These are phyloP conservation scores for Enteromius paludinosus DNA, from an alignment of 2,797 vertebrate genomes.

Conservation along the genomic window DNA sequence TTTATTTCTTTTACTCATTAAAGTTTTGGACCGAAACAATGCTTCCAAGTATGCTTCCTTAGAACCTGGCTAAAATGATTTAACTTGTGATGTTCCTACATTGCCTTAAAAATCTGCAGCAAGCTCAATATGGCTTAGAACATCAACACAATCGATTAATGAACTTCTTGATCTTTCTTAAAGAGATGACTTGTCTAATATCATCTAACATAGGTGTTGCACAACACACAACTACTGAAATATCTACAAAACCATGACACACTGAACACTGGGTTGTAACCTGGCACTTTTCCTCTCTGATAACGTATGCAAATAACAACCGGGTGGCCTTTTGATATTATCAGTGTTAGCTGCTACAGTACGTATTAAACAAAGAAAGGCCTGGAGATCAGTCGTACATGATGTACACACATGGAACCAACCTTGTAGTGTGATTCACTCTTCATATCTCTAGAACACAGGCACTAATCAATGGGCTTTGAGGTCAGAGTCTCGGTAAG, in stretches of 20 bases:
- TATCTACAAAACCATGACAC: not conserved
- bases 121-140: too few species aligned
- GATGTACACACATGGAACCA: slow-evolving; percentile 7
- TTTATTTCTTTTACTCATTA: not conserved
- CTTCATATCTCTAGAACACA: slow-evolving; percentile 4
- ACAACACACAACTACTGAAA: not conserved
- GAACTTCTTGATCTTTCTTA: too few species aligned
- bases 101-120: too few species aligned
- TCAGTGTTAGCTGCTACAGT: slow-evolving; percentile 31
- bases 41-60: not conserved
- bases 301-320: slow-evolving; percentile 38
- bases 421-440: not conserved
- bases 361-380: slow-evolving; percentile 17
- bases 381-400: not conserved
- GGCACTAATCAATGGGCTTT: not conserved
- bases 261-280: slow-evolving; percentile 10
- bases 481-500: not conserved
- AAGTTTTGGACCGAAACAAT: not conserved
- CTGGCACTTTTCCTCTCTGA: slow-evolving; percentile 22
- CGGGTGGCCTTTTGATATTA: slow-evolving; percentile 11
- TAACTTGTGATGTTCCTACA: too few species aligned
- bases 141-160: too few species aligned
- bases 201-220: too few species aligned
- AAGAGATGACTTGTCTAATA: too few species aligned
- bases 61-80: not conserved